Percentiles rank a stretch among this genome's conserved stretches.
Conservation (phyloP, 2,113 vertebrate species). For the Neogale vison region DNA sequence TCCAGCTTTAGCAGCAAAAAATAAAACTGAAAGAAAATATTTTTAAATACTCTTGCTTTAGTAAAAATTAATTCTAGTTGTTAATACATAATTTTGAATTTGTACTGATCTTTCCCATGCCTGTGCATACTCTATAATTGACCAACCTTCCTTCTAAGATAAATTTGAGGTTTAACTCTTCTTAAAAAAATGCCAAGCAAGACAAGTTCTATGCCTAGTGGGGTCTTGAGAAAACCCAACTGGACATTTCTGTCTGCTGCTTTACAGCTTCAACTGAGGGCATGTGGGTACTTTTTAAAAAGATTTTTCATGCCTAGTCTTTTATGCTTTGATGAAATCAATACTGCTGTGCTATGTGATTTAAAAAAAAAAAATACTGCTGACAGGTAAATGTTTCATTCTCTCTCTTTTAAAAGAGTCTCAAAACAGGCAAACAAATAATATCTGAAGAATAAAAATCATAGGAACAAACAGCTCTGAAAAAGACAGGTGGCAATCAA, state of each 20-base stretch:
- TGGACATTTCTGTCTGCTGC: not conserved
- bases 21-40: not conserved
- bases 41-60: not conserved
- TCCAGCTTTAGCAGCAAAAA: not conserved
- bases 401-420: slow-evolving; percentile 36
- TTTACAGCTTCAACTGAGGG: slow-evolving; percentile 11
- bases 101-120: not conserved
- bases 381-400: slow-evolving; percentile 32
- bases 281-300: slow-evolving; percentile 52
- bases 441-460: slow-evolving; percentile 50
- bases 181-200: not conserved
- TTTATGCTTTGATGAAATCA: slow-evolving; percentile 54
- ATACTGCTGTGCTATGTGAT: not conserved
- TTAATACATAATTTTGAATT: not conserved
- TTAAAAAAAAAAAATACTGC: not conserved
- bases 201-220: not conserved
- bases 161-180: not conserved
- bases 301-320: slow-evolving; percentile 57
- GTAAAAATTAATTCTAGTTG: not conserved
- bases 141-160: not conserved
- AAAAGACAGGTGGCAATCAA: slow-evolving; percentile 68
- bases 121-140: not conserved
- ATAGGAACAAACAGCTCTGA: slow-evolving; percentile 62
- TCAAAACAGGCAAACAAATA: slow-evolving; percentile 61
- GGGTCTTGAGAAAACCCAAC: slow-evolving; percentile 18